phyloP scores from a whole-genome alignment of 2,888 invertebrate genomes.

The Ichneumoninae sp. region DNA sequence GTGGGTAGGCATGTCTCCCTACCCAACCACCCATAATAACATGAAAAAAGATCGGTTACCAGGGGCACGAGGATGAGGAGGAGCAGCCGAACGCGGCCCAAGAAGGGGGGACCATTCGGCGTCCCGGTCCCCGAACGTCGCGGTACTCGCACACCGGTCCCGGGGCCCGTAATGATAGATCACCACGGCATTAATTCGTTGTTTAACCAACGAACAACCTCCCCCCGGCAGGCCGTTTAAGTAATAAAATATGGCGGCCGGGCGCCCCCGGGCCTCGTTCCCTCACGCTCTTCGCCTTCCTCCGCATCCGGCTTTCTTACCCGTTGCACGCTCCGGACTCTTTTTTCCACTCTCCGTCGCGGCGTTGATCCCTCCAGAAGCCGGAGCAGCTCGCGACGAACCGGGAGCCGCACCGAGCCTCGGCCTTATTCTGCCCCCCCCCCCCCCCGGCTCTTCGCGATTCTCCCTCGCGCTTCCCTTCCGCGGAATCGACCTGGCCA shows the following conservation, averaged over 20 bases:
- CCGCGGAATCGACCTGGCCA: slow-evolving; percentile 23
- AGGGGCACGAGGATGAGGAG: slow-evolving; percentile 54
- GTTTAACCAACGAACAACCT: slow-evolving; percentile 80
- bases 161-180: slow-evolving; percentile 77
- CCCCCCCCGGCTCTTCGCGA: slow-evolving; percentile 39
- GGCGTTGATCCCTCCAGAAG: slow-evolving; percentile 17
- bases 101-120: slow-evolving; percentile 22
- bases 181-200: slow-evolving; percentile 79
- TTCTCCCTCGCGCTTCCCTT: slow-evolving; percentile 44
- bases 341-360: not conserved
- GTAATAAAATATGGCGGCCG: slow-evolving; percentile 80
- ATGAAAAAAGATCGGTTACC: slow-evolving; percentile 1
- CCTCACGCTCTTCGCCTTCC: slow-evolving; percentile 48
- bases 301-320: slow-evolving; percentile 48
- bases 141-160: slow-evolving; percentile 68
- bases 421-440: not conserved
- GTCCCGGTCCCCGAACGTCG: slow-evolving; percentile 24
- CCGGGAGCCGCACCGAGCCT: slow-evolving; percentile 4
- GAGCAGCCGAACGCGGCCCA: slow-evolving; percentile 50
- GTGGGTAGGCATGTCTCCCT: slow-evolving; percentile 52
- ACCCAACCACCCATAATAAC: slow-evolving; percentile 41
- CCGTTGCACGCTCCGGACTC: slow-evolving; percentile 30
- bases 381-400: slow-evolving; percentile 25
- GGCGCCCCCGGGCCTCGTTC: slow-evolving; percentile 53
- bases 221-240: slow-evolving; percentile 77